Percentiles rank a stretch among this genome's conserved stretches.
Evolutionary conservation across 2,888 invertebrate species (phyloP).

Genomic region (Leptothorax acervorum): DNA sequence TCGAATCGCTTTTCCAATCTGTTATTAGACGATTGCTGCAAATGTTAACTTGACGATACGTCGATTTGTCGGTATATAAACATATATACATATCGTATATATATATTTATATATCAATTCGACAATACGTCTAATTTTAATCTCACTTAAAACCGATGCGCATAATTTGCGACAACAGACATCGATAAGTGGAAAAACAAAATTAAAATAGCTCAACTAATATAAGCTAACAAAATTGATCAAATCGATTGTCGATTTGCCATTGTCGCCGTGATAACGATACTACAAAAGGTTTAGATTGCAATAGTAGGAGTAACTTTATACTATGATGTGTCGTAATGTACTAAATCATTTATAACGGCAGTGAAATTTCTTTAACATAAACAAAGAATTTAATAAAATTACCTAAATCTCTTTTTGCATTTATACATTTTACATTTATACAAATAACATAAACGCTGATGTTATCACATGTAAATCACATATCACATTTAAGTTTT

Average conservation of each 20-base stretch:
- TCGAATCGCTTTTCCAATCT: conserved; percentile 22
- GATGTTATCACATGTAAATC: not conserved
- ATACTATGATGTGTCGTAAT: not conserved
- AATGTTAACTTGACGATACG: conserved; percentile 3
- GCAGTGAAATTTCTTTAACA: not conserved
- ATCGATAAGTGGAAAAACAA: not conserved
- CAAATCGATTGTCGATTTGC: not conserved
- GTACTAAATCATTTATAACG: not conserved
- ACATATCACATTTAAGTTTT: not conserved
- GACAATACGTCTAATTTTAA: not conserved
- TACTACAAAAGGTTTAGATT: not conserved
- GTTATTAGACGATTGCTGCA: not conserved
- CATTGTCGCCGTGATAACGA: conserved; percentile 4
- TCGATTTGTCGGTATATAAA: conserved; percentile 13
- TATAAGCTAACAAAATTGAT: not conserved
- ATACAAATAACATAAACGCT: not conserved
- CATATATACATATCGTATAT: not conserved
- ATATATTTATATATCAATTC: not conserved
- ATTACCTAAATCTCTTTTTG: not conserved
- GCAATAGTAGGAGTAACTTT: conserved; percentile 15
- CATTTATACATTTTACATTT: not conserved
- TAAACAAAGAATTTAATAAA: not conserved
- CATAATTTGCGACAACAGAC: not conserved
- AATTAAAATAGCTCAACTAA: conserved; percentile 12
- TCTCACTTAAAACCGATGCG: not conserved